Evolutionary conservation across 2,113 vertebrate species (phyloP).

Genomic region (Amphiprion ocellaris): DNA sequence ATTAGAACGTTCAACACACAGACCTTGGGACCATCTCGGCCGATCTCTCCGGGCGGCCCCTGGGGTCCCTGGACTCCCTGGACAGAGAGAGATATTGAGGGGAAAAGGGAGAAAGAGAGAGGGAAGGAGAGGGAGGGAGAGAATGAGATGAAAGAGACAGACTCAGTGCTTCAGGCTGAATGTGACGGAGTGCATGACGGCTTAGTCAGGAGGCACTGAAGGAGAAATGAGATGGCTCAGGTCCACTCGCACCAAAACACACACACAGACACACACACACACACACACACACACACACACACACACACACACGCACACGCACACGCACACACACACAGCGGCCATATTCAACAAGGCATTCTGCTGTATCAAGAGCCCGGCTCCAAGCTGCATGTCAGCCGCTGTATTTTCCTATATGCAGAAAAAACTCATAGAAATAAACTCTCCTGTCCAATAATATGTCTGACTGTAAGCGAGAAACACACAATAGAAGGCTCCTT

Average conservation of each 20-base stretch:
- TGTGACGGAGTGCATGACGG: conserved; percentile 69
- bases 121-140: conserved; percentile 29
- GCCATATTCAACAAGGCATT: conserved; percentile 41
- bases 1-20: conserved; percentile 70
- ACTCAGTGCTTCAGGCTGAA: conserved; percentile 65
- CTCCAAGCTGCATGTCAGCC: conserved; percentile 11
- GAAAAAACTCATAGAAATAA: background rate
- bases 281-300: background rate
- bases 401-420: conserved; percentile 12
- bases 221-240: conserved; percentile 70
- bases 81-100: conserved; percentile 47
- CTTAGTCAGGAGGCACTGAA: conserved; percentile 69
- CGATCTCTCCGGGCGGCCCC: conserved; percentile 75
- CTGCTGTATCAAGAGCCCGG: conserved; percentile 20
- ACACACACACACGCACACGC: background rate
- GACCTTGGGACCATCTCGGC: conserved; percentile 82
- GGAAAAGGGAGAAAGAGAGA: background rate
- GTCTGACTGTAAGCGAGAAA: background rate
- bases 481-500: too few species aligned
- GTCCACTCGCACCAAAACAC: conserved; percentile 36
- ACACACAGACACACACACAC: conserved; percentile 3
- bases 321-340: background rate
- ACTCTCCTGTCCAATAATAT: background rate
- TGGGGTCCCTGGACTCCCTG: conserved; percentile 75
- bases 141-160: conserved; percentile 72